Evolutionary conservation across 2,113 vertebrate genomes (phyloP).

Genomic region (Microcebus griseorufus): DNA sequence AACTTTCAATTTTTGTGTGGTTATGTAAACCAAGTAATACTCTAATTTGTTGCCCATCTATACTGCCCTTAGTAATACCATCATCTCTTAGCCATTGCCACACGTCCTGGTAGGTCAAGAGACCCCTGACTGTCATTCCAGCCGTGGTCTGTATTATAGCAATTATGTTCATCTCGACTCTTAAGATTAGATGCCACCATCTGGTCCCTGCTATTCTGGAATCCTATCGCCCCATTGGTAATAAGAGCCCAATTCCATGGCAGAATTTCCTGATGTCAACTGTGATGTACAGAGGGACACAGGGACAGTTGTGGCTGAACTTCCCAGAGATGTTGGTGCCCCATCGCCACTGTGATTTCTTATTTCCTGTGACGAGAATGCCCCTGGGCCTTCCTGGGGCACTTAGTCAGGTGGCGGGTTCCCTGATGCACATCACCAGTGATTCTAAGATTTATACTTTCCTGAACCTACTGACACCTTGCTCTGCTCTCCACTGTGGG

Average conservation of each 20-base stretch:
- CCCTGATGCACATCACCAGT: background rate
- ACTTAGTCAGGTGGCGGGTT: background rate
- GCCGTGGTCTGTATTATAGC: background rate
- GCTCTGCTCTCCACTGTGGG: background rate
- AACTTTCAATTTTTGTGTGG: background rate
- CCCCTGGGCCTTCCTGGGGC: background rate
- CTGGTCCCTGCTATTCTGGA: background rate
- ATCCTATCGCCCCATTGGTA: background rate
- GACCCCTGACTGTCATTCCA: background rate
- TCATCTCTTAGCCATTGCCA: background rate
- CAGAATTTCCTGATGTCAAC: background rate
- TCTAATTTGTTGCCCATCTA: background rate
- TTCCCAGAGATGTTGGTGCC: background rate
- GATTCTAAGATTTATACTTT: background rate
- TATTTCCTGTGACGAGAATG: background rate
- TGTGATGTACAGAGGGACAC: background rate
- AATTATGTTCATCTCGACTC: background rate
- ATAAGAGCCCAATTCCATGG: background rate
- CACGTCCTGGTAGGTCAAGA: background rate
- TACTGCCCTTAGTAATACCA: background rate
- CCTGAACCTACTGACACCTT: background rate
- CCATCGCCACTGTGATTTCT: background rate
- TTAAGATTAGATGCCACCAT: background rate
- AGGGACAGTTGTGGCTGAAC: background rate
- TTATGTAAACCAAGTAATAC: background rate